These are phyloP conservation scores for Drosophila burlai DNA, from an alignment of 1,140 invertebrate genomes.

Conservation along the genomic window DNA sequence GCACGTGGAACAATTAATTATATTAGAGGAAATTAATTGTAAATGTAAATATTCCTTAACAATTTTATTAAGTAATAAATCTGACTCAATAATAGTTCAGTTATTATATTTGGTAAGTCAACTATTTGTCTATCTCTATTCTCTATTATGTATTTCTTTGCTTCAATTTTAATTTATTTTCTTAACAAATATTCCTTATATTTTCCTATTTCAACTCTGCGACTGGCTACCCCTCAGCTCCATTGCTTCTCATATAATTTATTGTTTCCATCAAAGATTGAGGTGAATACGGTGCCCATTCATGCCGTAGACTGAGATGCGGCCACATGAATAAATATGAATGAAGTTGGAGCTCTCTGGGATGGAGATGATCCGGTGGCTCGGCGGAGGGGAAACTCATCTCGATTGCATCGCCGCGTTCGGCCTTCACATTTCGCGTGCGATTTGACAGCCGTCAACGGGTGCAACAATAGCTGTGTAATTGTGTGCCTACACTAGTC, in stretches of 20 bases:
- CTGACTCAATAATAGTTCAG: too few relatives aligned
- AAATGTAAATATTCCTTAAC: too few relatives aligned
- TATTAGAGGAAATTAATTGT: background rate
- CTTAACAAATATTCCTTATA: background rate
- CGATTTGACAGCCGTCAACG: slow-evolving; percentile 50
- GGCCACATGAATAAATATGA: slow-evolving; percentile 56
- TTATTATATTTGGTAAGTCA: too few relatives aligned
- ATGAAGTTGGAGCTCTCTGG: slow-evolving; percentile 41
- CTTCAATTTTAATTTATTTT: background rate
- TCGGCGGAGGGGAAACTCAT: slow-evolving; percentile 14
- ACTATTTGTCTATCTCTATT: too few relatives aligned
- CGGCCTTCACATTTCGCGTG: slow-evolving; percentile 78
- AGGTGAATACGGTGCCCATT: slow-evolving; percentile 40
- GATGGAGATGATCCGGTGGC: slow-evolving; percentile 4
- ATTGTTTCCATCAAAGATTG: slow-evolving; percentile 37
- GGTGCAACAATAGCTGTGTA: slow-evolving; percentile 57
- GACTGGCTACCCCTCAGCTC: background rate
- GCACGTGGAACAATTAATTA: background rate
- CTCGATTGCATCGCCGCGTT: slow-evolving; percentile 46
- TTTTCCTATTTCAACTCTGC: background rate
- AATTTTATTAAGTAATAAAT: too few relatives aligned
- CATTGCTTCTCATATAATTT: slow-evolving; percentile 33
- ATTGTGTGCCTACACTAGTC: slow-evolving; percentile 40
- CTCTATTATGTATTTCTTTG: too few relatives aligned
- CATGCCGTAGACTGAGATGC: slow-evolving; percentile 34